These are phyloP conservation scores for Micrasema minimum DNA, from an alignment of 1,140 invertebrate genomes.

Conservation along the genomic window DNA sequence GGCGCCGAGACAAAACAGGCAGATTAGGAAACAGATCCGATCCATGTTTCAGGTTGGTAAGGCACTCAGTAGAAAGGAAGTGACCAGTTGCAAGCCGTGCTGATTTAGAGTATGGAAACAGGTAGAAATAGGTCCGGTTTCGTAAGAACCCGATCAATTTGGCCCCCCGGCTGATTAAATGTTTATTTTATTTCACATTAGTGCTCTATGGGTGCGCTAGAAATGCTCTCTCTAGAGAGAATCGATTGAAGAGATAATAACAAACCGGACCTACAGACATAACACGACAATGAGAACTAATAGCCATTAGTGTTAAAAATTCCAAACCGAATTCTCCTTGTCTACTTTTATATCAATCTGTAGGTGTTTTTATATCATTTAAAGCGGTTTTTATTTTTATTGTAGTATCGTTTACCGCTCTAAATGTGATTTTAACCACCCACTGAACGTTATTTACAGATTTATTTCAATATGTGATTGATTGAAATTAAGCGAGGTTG, in stretches of 20 bases:
- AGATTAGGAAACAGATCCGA: conserved; percentile 27
- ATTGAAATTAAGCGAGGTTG: too few species aligned
- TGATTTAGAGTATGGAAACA: too few species aligned
- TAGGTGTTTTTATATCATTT: conserved; percentile 19
- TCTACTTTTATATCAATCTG: not conserved
- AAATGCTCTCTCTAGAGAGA: conserved; percentile 28
- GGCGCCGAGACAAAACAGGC: conserved; percentile 32
- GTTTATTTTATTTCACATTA: conserved; percentile 41
- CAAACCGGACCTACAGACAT: conserved; percentile 33
- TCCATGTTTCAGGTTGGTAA: not conserved
- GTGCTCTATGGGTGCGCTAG: conserved; percentile 35
- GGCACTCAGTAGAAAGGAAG: conserved; percentile 1
- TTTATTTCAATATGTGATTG: too few species aligned
- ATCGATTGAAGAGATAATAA: conserved; percentile 37
- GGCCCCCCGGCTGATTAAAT: conserved; percentile 38
- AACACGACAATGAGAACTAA: conserved; percentile 28
- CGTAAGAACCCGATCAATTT: conserved; percentile 5
- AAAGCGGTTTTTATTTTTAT: conserved; percentile 7
- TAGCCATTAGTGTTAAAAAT: conserved; percentile 21
- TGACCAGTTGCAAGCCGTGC: not conserved
- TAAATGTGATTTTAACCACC: conserved; percentile 6
- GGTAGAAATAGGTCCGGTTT: conserved; percentile 1
- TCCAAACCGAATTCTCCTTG: conserved; percentile 4
- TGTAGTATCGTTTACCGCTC: not conserved
- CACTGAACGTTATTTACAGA: too few species aligned